phyloP scores from a whole-genome alignment of 2,888 invertebrate genomes.

The Spisula subtruncata region DNA sequence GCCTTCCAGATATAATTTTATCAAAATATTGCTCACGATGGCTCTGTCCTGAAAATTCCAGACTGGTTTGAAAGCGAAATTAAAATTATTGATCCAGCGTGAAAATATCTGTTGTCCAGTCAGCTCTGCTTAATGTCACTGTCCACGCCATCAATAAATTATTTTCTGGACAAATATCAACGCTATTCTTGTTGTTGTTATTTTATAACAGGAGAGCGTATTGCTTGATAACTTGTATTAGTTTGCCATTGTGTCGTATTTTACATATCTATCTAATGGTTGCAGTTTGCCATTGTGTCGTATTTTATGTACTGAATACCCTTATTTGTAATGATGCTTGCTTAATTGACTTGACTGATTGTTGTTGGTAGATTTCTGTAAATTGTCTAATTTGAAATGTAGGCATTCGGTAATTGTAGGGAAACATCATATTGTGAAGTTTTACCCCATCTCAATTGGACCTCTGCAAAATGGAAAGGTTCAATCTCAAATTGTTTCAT shows the following conservation, averaged over 20 bases:
- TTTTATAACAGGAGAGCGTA: conserved; percentile 25
- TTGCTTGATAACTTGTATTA: conserved; percentile 6
- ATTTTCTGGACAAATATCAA: conserved; percentile 51
- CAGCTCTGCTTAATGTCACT: conserved; percentile 61
- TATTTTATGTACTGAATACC: neutral
- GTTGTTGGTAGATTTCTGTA: conserved; percentile 10
- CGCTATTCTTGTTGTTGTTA: conserved; percentile 18
- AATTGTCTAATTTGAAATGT: conserved; percentile 18
- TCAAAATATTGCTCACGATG: conserved; percentile 67
- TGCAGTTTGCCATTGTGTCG: neutral
- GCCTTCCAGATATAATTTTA: conserved; percentile 62
- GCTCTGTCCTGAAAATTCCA: conserved; percentile 61
- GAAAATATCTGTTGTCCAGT: conserved; percentile 65
- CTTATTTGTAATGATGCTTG: conserved; percentile 17
- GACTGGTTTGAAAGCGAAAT: conserved; percentile 63
- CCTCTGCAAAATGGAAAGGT: neutral
- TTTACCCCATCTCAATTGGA: neutral
- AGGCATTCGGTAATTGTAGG: neutral
- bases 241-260: neutral
- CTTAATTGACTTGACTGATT: conserved; percentile 7
- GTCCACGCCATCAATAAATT: conserved; percentile 45
- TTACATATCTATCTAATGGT: neutral
- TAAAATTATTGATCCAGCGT: conserved; percentile 68
- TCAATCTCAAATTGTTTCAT: neutral
- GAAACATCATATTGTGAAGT: neutral